These are phyloP conservation scores for Pelagia noctiluca DNA, from an alignment of 30 jellyfish, hydroid and myxozoan genomes.

Conservation along the genomic window DNA sequence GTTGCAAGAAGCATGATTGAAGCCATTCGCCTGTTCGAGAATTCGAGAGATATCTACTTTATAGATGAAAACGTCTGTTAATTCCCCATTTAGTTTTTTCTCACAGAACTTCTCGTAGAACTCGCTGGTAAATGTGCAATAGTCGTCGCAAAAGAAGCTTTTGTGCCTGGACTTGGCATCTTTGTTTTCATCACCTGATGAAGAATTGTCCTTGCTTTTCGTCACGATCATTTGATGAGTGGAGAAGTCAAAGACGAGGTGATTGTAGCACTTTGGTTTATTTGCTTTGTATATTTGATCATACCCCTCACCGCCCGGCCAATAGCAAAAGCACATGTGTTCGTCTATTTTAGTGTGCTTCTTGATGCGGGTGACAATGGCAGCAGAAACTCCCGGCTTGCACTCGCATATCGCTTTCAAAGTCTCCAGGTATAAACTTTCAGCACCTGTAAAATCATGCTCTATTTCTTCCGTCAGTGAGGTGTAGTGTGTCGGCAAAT, in stretches of 20 bases:
- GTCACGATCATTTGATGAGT: conserved; percentile 22
- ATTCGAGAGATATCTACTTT: conserved; percentile 52
- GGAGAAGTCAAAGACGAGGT: conserved; percentile 61
- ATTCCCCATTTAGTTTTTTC: background rate
- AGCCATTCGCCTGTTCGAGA: conserved; percentile 30
- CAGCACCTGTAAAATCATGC: background rate
- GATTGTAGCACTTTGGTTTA: conserved; percentile 44
- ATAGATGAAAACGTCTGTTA: conserved; percentile 1
- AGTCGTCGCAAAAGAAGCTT: background rate
- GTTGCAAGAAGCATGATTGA: conserved; percentile 77
- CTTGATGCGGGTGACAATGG: conserved; percentile 15
- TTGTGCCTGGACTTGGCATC: background rate
- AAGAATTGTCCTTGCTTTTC: background rate
- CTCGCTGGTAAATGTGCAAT: background rate
- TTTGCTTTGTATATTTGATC: background rate
- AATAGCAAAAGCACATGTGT: conserved; percentile 52
- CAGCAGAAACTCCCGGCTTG: conserved; percentile 43
- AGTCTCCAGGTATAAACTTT: background rate
- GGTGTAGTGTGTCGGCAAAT: background rate
- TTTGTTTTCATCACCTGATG: background rate
- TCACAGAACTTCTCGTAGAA: background rate
- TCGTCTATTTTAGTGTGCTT: background rate
- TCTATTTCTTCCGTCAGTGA: background rate
- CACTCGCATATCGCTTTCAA: background rate
- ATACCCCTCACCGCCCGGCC: conserved; percentile 73